Conservation (phyloP, 2,888 invertebrate genomes). For the Mycogona germanica region DNA sequence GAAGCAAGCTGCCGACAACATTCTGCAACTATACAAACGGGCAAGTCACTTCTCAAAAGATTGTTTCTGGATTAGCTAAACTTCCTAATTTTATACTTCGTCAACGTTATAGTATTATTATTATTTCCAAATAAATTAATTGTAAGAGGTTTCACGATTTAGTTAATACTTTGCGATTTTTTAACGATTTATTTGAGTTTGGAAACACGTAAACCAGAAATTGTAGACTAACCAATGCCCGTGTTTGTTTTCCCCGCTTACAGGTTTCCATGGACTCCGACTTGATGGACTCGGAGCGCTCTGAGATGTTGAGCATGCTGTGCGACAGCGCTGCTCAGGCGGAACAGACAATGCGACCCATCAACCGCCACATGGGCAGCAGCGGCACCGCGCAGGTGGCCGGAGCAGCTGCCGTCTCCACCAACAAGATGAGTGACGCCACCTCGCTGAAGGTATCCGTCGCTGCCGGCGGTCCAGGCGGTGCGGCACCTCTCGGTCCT, state of each 20-base stretch:
- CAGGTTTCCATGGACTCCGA: constrained; percentile 25
- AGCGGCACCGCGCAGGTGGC: constrained; percentile 13
- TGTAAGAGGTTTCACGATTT: neutral
- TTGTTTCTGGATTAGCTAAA: too few relatives aligned
- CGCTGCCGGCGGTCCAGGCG: neutral
- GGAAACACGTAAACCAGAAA: neutral
- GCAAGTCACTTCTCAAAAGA: constrained; percentile 34
- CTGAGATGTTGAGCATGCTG: constrained; percentile 22
- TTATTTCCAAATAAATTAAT: too few relatives aligned
- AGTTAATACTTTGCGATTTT: neutral
- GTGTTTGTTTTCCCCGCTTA: neutral
- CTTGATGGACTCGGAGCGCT: constrained; percentile 22
- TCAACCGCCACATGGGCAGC: constrained; percentile 6
- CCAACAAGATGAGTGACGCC: neutral
- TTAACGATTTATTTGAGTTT: neutral
- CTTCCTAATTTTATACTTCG: too few relatives aligned
- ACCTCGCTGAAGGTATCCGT: constrained; percentile 3
- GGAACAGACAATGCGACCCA: constrained; percentile 24
- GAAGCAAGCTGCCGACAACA: constrained; percentile 48
- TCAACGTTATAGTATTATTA: too few relatives aligned
- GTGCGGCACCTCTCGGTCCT: too few relatives aligned
- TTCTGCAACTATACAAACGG: constrained; percentile 54
- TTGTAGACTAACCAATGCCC: neutral
- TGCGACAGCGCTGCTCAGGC: constrained; percentile 24
- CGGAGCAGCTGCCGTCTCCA: neutral